Percentiles rank a stretch among this genome's conserved stretches.
These are phyloP conservation scores for Euleptes europaea DNA, from an alignment of 2,113 vertebrate genomes.

Conservation along the genomic window DNA sequence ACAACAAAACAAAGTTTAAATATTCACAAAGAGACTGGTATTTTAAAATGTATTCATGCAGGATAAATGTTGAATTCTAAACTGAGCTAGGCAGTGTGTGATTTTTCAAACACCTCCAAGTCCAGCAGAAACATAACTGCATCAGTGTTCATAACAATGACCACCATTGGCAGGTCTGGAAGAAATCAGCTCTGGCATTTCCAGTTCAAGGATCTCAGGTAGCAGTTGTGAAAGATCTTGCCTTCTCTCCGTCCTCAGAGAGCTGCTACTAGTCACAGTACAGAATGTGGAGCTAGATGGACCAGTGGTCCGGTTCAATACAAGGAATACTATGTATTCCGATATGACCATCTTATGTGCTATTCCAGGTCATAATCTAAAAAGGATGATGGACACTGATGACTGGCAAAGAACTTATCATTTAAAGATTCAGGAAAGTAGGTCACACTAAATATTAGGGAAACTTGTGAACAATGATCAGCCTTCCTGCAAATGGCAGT, in stretches of 20 bases:
- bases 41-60: slow-evolving; percentile 31
- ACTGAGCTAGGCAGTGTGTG: neutral
- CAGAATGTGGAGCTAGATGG: too few relatives aligned
- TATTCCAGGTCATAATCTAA: neutral
- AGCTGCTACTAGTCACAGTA: too few relatives aligned
- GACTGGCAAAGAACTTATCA: neutral
- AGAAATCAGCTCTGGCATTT: neutral
- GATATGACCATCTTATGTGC: too few relatives aligned
- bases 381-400: neutral
- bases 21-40: neutral
- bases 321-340: too few relatives aligned
- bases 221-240: too few relatives aligned
- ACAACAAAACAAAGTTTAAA: too few relatives aligned
- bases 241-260: too few relatives aligned
- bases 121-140: neutral
- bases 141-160: neutral
- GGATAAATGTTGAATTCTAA: slow-evolving; percentile 34
- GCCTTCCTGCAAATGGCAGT: neutral
- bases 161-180: neutral
- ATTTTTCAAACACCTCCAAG: neutral
- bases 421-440: neutral
- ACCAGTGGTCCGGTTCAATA: too few relatives aligned
- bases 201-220: too few relatives aligned
- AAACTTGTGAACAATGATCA: neutral
- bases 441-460: neutral